Evolutionary conservation across 2,797 vertebrate species (phyloP).

Genomic region (Neosalanx taihuensis): DNA sequence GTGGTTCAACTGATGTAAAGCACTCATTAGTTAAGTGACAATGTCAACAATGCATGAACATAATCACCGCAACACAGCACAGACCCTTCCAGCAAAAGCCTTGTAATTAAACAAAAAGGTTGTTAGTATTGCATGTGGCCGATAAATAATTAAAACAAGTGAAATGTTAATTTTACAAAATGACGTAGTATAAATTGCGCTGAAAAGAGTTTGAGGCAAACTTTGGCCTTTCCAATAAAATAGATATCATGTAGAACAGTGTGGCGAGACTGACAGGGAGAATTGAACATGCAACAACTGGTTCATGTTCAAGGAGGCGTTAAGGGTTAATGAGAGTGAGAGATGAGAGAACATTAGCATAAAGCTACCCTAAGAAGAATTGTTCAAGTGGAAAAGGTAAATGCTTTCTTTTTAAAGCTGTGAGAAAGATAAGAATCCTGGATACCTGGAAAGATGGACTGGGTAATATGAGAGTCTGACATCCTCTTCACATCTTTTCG

Average conservation of each 20-base stretch:
- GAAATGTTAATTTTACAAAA: constrained; percentile 45
- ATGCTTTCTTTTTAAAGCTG: neutral
- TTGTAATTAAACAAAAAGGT: constrained; percentile 31
- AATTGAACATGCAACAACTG: neutral
- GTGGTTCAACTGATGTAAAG: neutral
- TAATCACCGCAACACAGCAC: constrained; percentile 8
- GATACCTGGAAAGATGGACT: neutral
- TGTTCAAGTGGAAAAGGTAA: neutral
- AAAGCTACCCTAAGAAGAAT: neutral
- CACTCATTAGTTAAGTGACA: no score
- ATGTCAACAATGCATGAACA: no score
- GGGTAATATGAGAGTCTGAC: neutral
- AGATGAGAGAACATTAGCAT: neutral
- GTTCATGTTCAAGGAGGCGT: neutral
- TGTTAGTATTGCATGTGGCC: constrained; percentile 16
- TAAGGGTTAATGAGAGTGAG: constrained; percentile 14
- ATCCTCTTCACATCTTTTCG: neutral
- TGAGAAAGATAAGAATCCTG: neutral
- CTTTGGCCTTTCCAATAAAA: constrained; percentile 12
- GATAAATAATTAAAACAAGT: constrained; percentile 44
- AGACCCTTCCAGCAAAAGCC: constrained; percentile 17
- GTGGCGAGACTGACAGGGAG: neutral
- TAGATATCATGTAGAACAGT: constrained; percentile 9
- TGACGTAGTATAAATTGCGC: constrained; percentile 37
- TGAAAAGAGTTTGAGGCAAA: constrained; percentile 24